These are phyloP conservation scores for Calephelis perditalis DNA, from an alignment of 2,888 invertebrate genomes.

Conservation along the genomic window DNA sequence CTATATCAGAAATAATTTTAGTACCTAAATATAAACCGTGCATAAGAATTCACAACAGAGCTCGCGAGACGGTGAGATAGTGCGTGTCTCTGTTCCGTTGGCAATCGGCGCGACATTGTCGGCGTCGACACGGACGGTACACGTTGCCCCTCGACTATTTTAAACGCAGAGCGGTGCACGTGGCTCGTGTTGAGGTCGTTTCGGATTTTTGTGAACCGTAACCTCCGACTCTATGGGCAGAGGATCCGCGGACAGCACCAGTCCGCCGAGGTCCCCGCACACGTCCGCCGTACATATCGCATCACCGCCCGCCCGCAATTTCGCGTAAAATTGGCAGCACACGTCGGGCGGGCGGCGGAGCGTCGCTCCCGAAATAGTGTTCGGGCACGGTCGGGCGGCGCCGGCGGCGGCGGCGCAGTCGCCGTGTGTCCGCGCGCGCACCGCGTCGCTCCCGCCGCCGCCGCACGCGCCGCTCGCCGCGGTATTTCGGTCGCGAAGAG, in stretches of 20 bases:
- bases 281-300: conserved; percentile 70
- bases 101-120: conserved; percentile 76
- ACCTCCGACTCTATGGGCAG: conserved; percentile 39
- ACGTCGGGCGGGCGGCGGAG: conserved; percentile 71
- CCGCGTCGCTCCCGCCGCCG: conserved; percentile 67
- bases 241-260: conserved; percentile 40
- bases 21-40: conserved; percentile 72
- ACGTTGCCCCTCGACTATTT: conserved; percentile 61
- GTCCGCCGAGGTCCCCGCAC: conserved; percentile 50
- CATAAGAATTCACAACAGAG: conserved; percentile 78
- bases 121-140: conserved; percentile 67
- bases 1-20: conserved; percentile 77
- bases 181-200: conserved; percentile 36
- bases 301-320: conserved; percentile 78
- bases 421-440: conserved; percentile 76
- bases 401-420: conserved; percentile 73
- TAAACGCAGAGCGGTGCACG: conserved; percentile 51
- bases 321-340: conserved; percentile 77
- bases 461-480: conserved; percentile 62
- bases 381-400: conserved; percentile 70
- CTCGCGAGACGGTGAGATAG: conserved; percentile 77
- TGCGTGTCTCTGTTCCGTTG: conserved; percentile 74
- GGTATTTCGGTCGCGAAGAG: conserved; percentile 72
- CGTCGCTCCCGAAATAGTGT: conserved; percentile 77
- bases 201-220: conserved; percentile 32